Conservation (phyloP, 2,113 vertebrate species). For the Leptobrachium ailaonicum region DNA sequence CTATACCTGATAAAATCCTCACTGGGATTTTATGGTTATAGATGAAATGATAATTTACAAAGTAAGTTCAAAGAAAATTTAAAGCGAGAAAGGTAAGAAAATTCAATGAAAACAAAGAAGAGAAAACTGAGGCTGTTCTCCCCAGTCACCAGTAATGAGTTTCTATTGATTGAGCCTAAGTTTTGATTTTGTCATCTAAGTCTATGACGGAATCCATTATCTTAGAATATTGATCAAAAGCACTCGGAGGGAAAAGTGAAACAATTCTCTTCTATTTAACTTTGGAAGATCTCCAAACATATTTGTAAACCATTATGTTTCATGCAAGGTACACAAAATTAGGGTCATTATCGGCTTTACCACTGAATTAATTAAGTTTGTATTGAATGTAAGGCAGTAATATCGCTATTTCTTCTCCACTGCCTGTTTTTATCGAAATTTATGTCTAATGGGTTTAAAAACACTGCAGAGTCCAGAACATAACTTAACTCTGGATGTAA, state of each 20-base stretch:
- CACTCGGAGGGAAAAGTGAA: conserved; percentile 45
- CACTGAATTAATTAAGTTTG: conserved; percentile 39
- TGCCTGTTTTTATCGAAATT: conserved; percentile 20
- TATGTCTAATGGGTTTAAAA: conserved; percentile 41
- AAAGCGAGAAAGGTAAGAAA: background rate
- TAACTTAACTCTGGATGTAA: conserved; percentile 36
- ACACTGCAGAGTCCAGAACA: conserved; percentile 24
- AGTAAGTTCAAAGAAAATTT: conserved; percentile 36
- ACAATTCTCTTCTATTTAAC: conserved; percentile 42
- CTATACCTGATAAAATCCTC: background rate
- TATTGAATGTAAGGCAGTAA: conserved; percentile 38
- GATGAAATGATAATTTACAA: conserved; percentile 35
- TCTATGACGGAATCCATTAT: conserved; percentile 50
- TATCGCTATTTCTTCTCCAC: conserved; percentile 34
- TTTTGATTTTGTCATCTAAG: conserved; percentile 49
- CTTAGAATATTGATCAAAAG: conserved; percentile 49
- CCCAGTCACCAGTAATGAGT: conserved; percentile 46
- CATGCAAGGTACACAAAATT: conserved; percentile 46
- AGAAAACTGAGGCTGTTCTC: conserved; percentile 28
- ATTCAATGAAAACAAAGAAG: background rate
- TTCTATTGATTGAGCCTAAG: conserved; percentile 45
- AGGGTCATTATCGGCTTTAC: conserved; percentile 46
- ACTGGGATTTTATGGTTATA: conserved; percentile 1
- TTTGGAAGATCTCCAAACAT: conserved; percentile 47
- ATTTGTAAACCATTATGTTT: conserved; percentile 42